A percentile compares a stretch with the other conserved stretches of the same genome.
These are phyloP conservation scores for Pipistrellus nathusii DNA, from an alignment of 2,797 vertebrate genomes.

Conservation along the genomic window DNA sequence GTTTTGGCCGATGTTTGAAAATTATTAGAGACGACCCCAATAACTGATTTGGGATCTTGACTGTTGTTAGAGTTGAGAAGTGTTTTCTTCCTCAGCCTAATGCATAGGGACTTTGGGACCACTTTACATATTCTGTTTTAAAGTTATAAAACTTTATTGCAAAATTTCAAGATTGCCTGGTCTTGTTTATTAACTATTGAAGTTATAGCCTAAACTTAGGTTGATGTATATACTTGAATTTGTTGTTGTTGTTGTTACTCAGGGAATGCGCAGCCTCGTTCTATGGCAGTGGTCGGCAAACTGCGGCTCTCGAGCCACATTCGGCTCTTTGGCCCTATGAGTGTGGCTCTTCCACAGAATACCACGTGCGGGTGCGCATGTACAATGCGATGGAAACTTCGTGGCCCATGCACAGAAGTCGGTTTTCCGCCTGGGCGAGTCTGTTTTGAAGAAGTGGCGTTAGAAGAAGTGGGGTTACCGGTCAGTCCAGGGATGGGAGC, in stretches of 20 bases:
- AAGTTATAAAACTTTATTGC: neutral
- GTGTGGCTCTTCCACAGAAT: no score
- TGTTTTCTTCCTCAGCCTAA: neutral
- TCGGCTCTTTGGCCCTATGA: no score
- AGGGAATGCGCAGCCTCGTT: neutral
- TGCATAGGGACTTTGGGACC: neutral
- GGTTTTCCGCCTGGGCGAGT: no score
- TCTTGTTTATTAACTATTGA: constrained; percentile 14
- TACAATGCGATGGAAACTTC: no score
- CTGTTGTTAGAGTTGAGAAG: neutral
- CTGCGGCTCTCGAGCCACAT: no score
- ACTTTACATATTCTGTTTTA: neutral
- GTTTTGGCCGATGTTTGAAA: neutral
- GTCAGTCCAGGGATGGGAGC: no score
- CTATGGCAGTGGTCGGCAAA: neutral
- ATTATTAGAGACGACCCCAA: neutral
- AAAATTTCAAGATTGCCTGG: neutral
- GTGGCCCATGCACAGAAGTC: no score
- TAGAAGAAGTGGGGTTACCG: no score
- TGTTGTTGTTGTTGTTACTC: neutral
- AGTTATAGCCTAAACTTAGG: neutral
- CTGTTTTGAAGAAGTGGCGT: no score
- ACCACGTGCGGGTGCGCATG: no score
- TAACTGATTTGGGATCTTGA: neutral
- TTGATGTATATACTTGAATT: neutral